Conservation (phyloP, 1,140 invertebrate species). For the Drosophila nannoptera region DNA sequence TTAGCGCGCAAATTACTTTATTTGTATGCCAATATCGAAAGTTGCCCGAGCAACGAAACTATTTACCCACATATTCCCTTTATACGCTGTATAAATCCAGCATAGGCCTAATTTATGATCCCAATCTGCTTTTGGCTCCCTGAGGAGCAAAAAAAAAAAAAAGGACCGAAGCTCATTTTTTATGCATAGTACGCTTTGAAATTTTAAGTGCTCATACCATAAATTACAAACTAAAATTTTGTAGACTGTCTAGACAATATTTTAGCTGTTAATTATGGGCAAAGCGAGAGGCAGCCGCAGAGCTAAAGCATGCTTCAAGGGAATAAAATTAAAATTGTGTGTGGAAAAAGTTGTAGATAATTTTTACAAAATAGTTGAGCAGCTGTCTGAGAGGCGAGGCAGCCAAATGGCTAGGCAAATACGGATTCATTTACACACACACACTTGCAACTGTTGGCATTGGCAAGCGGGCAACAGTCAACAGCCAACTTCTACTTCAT, state of each 20-base stretch:
- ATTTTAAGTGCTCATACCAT: constrained; percentile 9
- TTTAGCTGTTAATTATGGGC: constrained; percentile 32
- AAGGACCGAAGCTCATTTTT: constrained; percentile 9
- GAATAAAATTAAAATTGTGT: not conserved
- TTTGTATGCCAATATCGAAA: constrained; percentile 69
- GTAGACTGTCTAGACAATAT: constrained; percentile 32
- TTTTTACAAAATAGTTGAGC: constrained; percentile 32
- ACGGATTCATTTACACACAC: constrained; percentile 24
- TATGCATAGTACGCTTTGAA: constrained; percentile 23
- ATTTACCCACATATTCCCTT: constrained; percentile 4
- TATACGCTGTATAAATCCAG: constrained; percentile 1
- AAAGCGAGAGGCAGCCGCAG: constrained; percentile 5
- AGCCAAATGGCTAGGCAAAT: constrained; percentile 54
- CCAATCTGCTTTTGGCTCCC: constrained; percentile 15
- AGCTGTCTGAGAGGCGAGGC: constrained; percentile 21
- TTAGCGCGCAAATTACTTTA: constrained; percentile 68
- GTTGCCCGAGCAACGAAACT: constrained; percentile 58
- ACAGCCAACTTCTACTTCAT: constrained; percentile 65
- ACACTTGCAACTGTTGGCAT: constrained; percentile 29
- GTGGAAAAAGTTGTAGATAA: constrained; percentile 22
- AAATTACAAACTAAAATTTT: constrained; percentile 25
- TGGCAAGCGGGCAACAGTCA: constrained; percentile 47
- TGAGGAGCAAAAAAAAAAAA: constrained; percentile 10
- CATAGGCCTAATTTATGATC: constrained; percentile 20
- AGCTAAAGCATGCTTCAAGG: constrained; percentile 9